Evolutionary conservation across 2,797 vertebrate species (phyloP).

Genomic region (Xenentodon cancila): DNA sequence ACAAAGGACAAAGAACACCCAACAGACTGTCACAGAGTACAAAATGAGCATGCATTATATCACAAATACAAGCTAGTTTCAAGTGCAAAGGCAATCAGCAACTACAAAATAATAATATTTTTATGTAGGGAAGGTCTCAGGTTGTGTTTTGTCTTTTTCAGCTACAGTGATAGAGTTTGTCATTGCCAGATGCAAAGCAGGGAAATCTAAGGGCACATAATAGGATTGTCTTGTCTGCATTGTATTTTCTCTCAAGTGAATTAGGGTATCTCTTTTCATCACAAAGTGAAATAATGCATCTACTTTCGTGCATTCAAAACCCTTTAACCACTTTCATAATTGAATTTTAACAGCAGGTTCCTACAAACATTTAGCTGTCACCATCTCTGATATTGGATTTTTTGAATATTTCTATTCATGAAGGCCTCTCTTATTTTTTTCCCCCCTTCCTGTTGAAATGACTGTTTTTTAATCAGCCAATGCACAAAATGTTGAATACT

Average conservation of each 20-base stretch:
- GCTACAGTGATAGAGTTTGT: slow-evolving; percentile 51
- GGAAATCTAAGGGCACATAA: slow-evolving; percentile 59
- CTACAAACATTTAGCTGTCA: slow-evolving; percentile 71
- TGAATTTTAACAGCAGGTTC: slow-evolving; percentile 74
- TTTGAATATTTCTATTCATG: slow-evolving; percentile 68
- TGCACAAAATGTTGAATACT: slow-evolving; percentile 78
- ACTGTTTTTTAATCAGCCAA: slow-evolving; percentile 80
- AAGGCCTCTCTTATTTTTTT: slow-evolving; percentile 59
- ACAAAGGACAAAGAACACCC: slow-evolving; percentile 33
- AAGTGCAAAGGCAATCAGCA: slow-evolving; percentile 11
- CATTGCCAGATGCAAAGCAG: slow-evolving; percentile 68
- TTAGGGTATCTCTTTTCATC: slow-evolving; percentile 71
- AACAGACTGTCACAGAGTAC: slow-evolving; percentile 14
- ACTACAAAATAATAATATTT: neutral
- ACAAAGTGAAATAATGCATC: slow-evolving; percentile 71
- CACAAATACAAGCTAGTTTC: neutral
- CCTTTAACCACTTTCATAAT: slow-evolving; percentile 78
- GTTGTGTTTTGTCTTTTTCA: slow-evolving; percentile 38
- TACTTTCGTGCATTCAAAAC: slow-evolving; percentile 63
- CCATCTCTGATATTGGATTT: slow-evolving; percentile 77
- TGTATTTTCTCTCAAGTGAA: slow-evolving; percentile 68
- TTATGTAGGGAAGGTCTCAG: slow-evolving; percentile 15
- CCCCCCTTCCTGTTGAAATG: slow-evolving; percentile 71
- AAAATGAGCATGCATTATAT: slow-evolving; percentile 34
- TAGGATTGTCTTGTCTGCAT: slow-evolving; percentile 67